phyloP scores from a whole-genome alignment of 2,888 invertebrate genomes.

The Isotomurus palustris region DNA sequence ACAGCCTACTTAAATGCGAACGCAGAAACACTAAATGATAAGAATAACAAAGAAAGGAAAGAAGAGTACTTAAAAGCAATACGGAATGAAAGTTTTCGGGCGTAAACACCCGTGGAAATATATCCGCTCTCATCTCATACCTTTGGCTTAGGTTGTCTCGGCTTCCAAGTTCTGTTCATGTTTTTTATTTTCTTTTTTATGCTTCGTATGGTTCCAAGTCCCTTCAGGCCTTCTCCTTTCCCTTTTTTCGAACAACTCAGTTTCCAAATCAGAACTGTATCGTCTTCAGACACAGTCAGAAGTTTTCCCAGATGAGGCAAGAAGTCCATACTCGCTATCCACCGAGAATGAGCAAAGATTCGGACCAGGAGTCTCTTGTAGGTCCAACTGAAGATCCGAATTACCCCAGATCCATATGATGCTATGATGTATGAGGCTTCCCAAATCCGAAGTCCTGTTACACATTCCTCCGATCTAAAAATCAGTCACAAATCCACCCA shows the following conservation, averaged over 20 bases:
- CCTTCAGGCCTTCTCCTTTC: neutral
- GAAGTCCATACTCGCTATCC: conserved; percentile 43
- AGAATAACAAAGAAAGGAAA: no score
- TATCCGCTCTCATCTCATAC: no score
- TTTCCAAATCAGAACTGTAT: conserved; percentile 37
- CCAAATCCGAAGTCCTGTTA: conserved; percentile 39
- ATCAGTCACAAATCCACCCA: neutral
- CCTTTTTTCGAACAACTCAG: conserved; percentile 14
- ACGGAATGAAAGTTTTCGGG: no score
- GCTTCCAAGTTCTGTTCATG: neutral
- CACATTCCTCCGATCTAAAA: conserved; percentile 24
- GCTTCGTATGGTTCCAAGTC: neutral
- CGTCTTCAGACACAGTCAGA: conserved; percentile 42
- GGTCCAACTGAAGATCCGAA: conserved; percentile 37
- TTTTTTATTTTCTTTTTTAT: conserved; percentile 12
- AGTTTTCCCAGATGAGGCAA: conserved; percentile 24
- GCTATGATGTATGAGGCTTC: conserved; percentile 30
- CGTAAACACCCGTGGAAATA: no score
- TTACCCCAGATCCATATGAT: conserved; percentile 37
- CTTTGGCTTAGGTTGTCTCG: neutral
- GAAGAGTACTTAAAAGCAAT: no score
- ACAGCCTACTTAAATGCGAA: no score
- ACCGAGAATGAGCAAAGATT: conserved; percentile 41
- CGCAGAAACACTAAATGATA: no score
- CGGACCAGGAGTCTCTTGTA: conserved; percentile 26